These are phyloP conservation scores for Choreutis nemorana DNA, from an alignment of 2,888 invertebrate genomes.

Conservation along the genomic window DNA sequence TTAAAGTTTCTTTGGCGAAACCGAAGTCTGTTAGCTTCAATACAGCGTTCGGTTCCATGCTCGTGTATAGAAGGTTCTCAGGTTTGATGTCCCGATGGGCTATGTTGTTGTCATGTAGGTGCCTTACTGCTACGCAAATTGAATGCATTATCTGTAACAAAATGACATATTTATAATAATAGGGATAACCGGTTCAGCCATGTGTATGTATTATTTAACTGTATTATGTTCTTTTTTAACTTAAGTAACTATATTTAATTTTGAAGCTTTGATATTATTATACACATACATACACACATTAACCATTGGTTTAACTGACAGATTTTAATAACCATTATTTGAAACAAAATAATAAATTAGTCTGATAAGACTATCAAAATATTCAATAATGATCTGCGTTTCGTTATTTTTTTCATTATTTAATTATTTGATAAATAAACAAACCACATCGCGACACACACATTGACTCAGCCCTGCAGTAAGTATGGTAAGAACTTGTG, in stretches of 20 bases:
- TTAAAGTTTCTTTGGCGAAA: constrained; percentile 93
- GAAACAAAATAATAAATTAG: too few species aligned
- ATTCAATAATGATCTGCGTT: too few species aligned
- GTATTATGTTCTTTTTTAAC: too few species aligned
- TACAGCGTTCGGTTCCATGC: constrained; percentile 75
- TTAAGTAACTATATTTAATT: not conserved
- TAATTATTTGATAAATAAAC: too few species aligned
- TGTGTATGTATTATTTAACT: not conserved
- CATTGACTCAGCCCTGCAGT: too few species aligned
- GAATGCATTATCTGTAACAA: constrained; percentile 86
- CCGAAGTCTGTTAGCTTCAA: constrained; percentile 99
- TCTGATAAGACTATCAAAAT: too few species aligned
- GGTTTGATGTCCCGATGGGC: constrained; percentile 98
- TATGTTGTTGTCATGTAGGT: constrained; percentile 92
- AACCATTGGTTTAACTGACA: not conserved
- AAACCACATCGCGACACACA: too few species aligned
- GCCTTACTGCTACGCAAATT: constrained; percentile 94
- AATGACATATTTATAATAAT: constrained; percentile 3
- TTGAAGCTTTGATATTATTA: too few species aligned
- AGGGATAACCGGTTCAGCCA: not conserved
- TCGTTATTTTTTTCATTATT: too few species aligned
- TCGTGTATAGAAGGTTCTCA: constrained; percentile 93
- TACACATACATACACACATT: not conserved
- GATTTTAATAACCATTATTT: too few species aligned
- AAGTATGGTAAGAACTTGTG: too few species aligned